A percentile compares a stretch with the other conserved stretches of the same genome.
These are phyloP conservation scores for Lasius platythorax DNA, from an alignment of 2,888 invertebrate species.

Conservation along the genomic window DNA sequence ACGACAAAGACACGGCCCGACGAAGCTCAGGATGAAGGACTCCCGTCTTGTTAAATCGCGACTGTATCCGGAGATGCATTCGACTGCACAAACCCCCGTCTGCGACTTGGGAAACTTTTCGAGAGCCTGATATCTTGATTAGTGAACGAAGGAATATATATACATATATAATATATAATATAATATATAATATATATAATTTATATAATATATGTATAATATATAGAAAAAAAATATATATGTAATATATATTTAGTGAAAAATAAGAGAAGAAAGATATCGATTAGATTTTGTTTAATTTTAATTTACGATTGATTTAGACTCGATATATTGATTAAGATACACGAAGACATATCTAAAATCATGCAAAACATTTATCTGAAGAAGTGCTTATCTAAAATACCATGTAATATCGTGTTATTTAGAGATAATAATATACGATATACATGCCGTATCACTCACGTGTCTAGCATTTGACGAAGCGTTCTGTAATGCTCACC, in stretches of 20 bases:
- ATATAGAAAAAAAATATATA: too few species aligned
- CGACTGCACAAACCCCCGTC: not conserved
- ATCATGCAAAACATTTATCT: not conserved
- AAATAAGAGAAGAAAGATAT: not conserved
- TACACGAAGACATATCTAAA: not conserved
- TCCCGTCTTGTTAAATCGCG: slow-evolving; percentile 69
- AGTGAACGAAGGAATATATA: not conserved
- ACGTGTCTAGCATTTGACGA: slow-evolving; percentile 5
- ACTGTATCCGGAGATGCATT: slow-evolving; percentile 21
- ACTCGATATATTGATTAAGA: not conserved
- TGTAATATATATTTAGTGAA: not conserved
- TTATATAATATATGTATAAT: too few species aligned
- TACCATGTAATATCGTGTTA: slow-evolving; percentile 20
- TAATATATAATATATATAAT: too few species aligned
- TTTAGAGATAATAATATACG: slow-evolving; percentile 22
- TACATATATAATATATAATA: too few species aligned
- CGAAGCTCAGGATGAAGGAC: slow-evolving; percentile 61
- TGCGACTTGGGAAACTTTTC: not conserved
- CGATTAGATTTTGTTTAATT: not conserved
- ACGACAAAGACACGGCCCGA: slow-evolving; percentile 58
- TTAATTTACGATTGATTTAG: not conserved
- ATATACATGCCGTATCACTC: slow-evolving; percentile 6
- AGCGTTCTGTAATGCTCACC: slow-evolving; percentile 34
- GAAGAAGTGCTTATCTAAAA: not conserved
- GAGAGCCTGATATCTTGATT: not conserved